Evolutionary conservation across 2,888 invertebrate species (phyloP).

Genomic region (Pheosia tremula): DNA sequence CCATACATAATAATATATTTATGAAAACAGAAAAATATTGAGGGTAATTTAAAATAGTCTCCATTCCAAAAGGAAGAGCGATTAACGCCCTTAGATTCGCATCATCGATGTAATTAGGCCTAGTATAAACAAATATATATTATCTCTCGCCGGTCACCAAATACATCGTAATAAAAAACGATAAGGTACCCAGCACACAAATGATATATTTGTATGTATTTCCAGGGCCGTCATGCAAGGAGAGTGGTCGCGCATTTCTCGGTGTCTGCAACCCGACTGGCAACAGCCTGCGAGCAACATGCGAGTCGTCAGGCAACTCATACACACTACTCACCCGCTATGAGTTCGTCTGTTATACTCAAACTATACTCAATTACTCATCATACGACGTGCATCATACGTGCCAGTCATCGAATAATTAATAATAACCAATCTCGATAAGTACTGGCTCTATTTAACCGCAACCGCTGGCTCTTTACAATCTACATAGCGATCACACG

Average conservation of each 20-base stretch:
- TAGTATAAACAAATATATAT: no score
- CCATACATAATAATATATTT: no score
- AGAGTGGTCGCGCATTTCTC: constrained; percentile 57
- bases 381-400: constrained; percentile 33
- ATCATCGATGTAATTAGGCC: no score
- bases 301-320: constrained; percentile 46
- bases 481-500: constrained; percentile 34
- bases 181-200: neutral
- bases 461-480: constrained; percentile 37
- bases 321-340: constrained; percentile 53
- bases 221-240: constrained; percentile 71
- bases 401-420: constrained; percentile 23
- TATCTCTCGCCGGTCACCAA: no score
- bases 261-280: constrained; percentile 70
- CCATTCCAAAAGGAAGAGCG: no score
- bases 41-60: no score
- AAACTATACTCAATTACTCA: constrained; percentile 52
- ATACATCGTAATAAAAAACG: no score
- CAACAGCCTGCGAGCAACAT: constrained; percentile 49
- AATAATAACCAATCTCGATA: constrained; percentile 14
- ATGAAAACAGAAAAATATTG: no score
- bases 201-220: constrained; percentile 7
- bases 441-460: constrained; percentile 19
- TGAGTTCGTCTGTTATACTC: constrained; percentile 51
- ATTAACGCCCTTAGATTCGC: no score